These are phyloP conservation scores for Bombus sibiricus DNA, from an alignment of 1,140 invertebrate species.

Conservation along the genomic window DNA sequence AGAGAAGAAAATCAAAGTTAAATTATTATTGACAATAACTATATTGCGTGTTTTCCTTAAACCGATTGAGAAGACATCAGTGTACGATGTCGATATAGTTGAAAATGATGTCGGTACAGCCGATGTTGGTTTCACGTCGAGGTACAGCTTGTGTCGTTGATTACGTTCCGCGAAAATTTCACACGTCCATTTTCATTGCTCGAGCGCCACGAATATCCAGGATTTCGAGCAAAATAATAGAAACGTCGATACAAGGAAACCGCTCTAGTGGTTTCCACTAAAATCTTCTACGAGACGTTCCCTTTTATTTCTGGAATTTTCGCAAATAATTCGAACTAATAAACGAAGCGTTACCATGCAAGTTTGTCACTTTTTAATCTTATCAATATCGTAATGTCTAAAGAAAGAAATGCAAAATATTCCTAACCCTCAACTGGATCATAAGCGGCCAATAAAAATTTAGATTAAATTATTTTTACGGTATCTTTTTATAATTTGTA, in stretches of 20 bases:
- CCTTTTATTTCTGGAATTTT: background rate
- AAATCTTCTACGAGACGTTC: background rate
- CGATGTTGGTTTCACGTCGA: constrained; percentile 26
- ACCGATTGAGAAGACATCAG: constrained; percentile 14
- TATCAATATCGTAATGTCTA: too few species aligned
- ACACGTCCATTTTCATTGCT: constrained; percentile 57
- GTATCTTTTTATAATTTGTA: too few species aligned
- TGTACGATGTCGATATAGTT: constrained; percentile 8
- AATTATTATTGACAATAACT: background rate
- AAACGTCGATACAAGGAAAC: constrained; percentile 54
- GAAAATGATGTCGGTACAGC: constrained; percentile 38
- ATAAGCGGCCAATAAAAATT: too few species aligned
- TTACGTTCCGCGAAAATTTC: constrained; percentile 55
- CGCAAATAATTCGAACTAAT: background rate
- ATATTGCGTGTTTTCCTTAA: too few species aligned
- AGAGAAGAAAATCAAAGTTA: too few species aligned
- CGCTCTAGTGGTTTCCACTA: background rate
- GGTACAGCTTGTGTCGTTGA: constrained; percentile 33
- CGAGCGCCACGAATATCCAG: constrained; percentile 43
- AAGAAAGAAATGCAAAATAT: background rate
- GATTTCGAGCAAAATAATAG: constrained; percentile 62
- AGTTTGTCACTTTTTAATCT: background rate
- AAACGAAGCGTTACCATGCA: background rate
- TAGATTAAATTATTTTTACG: too few species aligned
- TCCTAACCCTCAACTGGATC: background rate